Base-by-base conservation (phyloP, 37 sponge, comb jelly and placozoan genomes). In the Diacarnus erythraeanus region DNA sequence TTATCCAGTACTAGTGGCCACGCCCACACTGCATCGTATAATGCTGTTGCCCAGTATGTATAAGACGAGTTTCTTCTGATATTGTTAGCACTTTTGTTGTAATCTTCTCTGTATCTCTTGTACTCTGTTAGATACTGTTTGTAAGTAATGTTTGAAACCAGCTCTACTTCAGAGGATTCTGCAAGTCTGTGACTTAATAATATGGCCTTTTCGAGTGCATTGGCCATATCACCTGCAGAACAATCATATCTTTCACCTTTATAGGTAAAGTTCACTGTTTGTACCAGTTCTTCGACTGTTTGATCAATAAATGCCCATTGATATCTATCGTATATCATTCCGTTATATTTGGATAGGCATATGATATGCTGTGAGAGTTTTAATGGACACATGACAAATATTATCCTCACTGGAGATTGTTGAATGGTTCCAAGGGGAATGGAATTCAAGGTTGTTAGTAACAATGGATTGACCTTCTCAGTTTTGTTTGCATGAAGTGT, bases 11-110 rank as follows among this genome's bases (percentile, higher is more conserved):
- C 69, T 12, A 79, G 69, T 57, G 80, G 69, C 40, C 64, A 33
- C 31, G 80, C 64, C 80, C 78, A 77, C 31, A 77, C 26, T 17
- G 78, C 39, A 39, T 77, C 78, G 25, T 64, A 77, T 6, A 68
- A 31, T 10, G 29, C 29, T 9, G 29, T 68, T 9, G 37, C 38
- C 69, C 69, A 68, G 35, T 18, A 17, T 5, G 38, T 60, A 3
- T 21, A 12, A 35, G 69, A 36, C 38, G 69, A 68, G 12, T 38
- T 37, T 10, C 27, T 12, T 29, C 37, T 21, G 6, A 68, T 38
- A 35, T 6, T 12, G 20, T 68, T 35, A 5, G 38, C 5, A 6
- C 5, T 68, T 6, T 10, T 3, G 38, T 68, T 68, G 69, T 68
- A 68, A 17, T 38, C 12, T 10, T 68, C 38, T 6, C 29, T 31